Evolutionary conservation across 2,888 invertebrate genomes (phyloP).

Genomic region (Spatulosminthurus flaviceps): DNA sequence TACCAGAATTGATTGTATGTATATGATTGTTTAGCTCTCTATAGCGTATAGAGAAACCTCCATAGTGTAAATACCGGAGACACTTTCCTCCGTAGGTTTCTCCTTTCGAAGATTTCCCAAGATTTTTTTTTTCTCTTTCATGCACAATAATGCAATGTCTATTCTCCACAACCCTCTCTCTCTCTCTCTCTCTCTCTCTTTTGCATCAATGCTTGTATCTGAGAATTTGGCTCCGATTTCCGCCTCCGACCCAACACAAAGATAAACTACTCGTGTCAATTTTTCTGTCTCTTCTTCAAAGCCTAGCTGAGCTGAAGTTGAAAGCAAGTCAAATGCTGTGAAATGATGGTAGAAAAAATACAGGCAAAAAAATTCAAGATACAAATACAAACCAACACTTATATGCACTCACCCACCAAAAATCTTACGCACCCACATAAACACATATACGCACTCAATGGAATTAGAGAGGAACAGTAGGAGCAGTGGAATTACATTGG

Average conservation of each 20-base stretch:
- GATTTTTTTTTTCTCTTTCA: neutral
- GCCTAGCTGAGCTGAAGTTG: slow-evolving; percentile 25
- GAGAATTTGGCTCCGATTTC: slow-evolving; percentile 27
- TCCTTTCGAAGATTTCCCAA: neutral
- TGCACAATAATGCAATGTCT: neutral
- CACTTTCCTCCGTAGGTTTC: slow-evolving; percentile 21
- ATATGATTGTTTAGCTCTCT: no score
- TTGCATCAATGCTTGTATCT: slow-evolving; percentile 14
- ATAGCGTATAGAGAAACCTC: no score
- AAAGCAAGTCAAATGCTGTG: slow-evolving; percentile 36
- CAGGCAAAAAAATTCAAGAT: neutral
- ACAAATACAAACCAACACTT: neutral
- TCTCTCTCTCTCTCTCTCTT: no score
- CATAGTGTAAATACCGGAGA: neutral
- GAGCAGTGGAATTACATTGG: slow-evolving; percentile 8
- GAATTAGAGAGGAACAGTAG: slow-evolving; percentile 2
- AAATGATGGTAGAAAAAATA: neutral
- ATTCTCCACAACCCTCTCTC: neutral
- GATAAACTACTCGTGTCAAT: slow-evolving; percentile 44
- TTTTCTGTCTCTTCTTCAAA: slow-evolving; percentile 26
- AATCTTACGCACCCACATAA: neutral
- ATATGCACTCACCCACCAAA: neutral
- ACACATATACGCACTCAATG: neutral
- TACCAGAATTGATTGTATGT: no score
- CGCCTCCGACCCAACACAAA: neutral